A percentile compares a stretch with the other conserved stretches of the same genome.
Evolutionary conservation across 2,888 invertebrate species (phyloP).

Genomic region (Endotricha flammealis): DNA sequence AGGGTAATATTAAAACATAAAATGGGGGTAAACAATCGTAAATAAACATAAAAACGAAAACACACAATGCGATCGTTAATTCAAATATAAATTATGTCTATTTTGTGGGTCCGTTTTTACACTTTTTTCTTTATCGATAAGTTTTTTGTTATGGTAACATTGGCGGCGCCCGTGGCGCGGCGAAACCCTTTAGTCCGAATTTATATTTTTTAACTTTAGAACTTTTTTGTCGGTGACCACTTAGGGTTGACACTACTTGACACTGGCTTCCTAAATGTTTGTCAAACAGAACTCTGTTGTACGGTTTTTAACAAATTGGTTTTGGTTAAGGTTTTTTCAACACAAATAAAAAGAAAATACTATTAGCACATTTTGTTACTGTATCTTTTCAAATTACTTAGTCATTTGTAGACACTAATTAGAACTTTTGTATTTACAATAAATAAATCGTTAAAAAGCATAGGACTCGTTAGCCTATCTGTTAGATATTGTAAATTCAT

Average conservation of each 20-base stretch:
- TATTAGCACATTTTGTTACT: too few species aligned
- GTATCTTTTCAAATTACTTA: too few species aligned
- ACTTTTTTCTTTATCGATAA: conserved; percentile 54
- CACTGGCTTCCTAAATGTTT: conserved; percentile 5
- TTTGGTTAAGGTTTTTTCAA: too few species aligned
- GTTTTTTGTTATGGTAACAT: conserved; percentile 55
- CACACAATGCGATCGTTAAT: conserved; percentile 69
- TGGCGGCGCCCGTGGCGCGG: conserved; percentile 67
- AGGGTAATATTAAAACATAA: conserved; percentile 73
- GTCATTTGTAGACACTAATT: too few species aligned
- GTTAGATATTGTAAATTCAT: too few species aligned
- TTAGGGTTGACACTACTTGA: conserved; percentile 11
- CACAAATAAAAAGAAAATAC: too few species aligned
- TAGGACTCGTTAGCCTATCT: too few species aligned
- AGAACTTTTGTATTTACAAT: too few species aligned
- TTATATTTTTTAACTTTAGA: conserved; percentile 41
- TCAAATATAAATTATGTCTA: conserved; percentile 70
- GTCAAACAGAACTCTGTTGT: conserved; percentile 4
- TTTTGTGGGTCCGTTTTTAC: conserved; percentile 69
- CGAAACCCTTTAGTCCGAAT: conserved; percentile 63
- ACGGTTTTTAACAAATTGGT: conserved; percentile 2
- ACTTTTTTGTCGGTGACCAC: conserved; percentile 27
- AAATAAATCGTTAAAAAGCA: too few species aligned
- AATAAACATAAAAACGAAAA: conserved; percentile 73
- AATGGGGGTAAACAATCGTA: conserved; percentile 75